phyloP scores from a whole-genome alignment of 1,140 invertebrate species.

The Drosophila funebris region DNA sequence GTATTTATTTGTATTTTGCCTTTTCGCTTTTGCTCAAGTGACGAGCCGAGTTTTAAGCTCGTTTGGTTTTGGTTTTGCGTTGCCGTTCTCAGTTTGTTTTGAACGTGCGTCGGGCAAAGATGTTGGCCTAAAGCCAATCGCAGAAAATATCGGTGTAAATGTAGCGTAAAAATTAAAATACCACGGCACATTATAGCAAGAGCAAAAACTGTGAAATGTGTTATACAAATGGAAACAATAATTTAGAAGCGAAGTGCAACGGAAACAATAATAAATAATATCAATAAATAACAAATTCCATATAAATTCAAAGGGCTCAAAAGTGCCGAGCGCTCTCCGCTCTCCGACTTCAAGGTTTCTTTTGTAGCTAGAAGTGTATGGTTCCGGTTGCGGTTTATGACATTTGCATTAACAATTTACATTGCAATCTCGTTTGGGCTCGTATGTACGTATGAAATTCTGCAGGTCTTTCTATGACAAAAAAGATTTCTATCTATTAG shows the following conservation, averaged over 20 bases:
- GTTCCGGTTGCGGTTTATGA: conserved; percentile 12
- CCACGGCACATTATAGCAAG: conserved; percentile 1
- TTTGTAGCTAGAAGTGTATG: conserved; percentile 3
- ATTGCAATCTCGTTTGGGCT: background rate
- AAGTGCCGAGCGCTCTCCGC: background rate
- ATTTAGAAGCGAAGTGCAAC: background rate
- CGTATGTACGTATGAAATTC: background rate
- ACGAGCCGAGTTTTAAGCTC: conserved; percentile 33
- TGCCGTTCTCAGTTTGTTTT: conserved; percentile 70
- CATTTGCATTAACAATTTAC: conserved; percentile 25
- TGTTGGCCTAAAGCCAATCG: conserved; percentile 43
- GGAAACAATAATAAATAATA: background rate
- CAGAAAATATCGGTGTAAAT: background rate
- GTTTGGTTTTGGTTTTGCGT: conserved; percentile 18
- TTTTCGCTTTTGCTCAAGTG: conserved; percentile 35
- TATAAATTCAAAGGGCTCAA: background rate
- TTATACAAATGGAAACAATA: background rate
- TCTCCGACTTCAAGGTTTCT: background rate
- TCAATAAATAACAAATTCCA: background rate
- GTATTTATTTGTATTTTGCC: conserved; percentile 1
- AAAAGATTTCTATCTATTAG: background rate
- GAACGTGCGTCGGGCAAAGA: conserved; percentile 52
- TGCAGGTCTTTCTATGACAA: background rate
- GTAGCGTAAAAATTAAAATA: conserved; percentile 5
- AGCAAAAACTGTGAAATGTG: conserved; percentile 13